phyloP scores from a whole-genome alignment of 2,113 vertebrate genomes.

The Anhinga anhinga region DNA sequence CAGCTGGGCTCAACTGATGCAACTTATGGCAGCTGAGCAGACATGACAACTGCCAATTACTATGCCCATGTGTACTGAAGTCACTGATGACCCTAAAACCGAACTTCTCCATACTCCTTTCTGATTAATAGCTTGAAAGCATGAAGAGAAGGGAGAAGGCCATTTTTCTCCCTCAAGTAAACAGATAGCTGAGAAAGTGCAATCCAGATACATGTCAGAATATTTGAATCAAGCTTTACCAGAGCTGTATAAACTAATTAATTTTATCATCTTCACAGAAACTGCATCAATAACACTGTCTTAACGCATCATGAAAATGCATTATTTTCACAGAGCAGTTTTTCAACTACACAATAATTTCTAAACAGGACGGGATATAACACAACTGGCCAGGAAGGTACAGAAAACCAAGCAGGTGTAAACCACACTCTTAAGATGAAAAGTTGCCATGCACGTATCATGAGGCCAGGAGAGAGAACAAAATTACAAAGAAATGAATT shows the following conservation, averaged over 20 bases:
- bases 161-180: not conserved
- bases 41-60: not conserved
- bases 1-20: not conserved
- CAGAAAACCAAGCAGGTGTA: not conserved
- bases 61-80: not conserved
- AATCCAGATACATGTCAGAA: not conserved
- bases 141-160: fast-evolving
- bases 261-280: not conserved
- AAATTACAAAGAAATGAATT: not conserved
- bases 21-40: not conserved
- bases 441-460: not conserved
- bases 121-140: not conserved
- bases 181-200: not conserved
- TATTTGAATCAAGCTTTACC: not conserved
- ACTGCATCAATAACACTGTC: not conserved
- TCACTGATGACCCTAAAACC: not conserved
- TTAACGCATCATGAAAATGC: not conserved
- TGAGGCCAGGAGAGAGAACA: not conserved
- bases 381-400: not conserved
- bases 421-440: not conserved
- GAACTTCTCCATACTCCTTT: not conserved
- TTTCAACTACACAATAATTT: not conserved
- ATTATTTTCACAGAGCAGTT: not conserved
- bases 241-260: not conserved
- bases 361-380: not conserved